Conservation (phyloP, 2,888 invertebrate genomes). For the Acrocyrtus sp. region DNA sequence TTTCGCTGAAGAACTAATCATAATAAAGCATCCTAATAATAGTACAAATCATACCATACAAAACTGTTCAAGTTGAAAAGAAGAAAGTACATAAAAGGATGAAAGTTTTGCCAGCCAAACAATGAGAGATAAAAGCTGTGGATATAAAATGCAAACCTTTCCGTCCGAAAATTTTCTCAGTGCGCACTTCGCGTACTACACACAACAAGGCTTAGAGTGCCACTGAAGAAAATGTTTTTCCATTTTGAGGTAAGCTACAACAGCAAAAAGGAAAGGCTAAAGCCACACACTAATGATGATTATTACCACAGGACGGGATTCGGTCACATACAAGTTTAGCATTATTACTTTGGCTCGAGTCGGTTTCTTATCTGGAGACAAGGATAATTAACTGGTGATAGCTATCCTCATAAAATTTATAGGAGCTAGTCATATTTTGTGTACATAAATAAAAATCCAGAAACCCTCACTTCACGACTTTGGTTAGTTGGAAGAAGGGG, state of each 20-base stretch:
- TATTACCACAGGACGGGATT: too few relatives aligned
- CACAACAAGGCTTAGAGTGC: too few relatives aligned
- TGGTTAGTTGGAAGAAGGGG: too few relatives aligned
- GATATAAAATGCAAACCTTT: too few relatives aligned
- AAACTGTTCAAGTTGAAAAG: not conserved
- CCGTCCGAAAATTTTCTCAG: too few relatives aligned
- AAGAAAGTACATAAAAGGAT: constrained; percentile 1
- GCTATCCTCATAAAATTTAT: not conserved
- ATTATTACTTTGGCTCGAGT: too few relatives aligned
- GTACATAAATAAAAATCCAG: not conserved
- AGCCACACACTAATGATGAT: not conserved
- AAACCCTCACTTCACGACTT: not conserved
- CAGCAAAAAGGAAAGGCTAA: not conserved
- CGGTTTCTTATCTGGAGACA: too few relatives aligned
- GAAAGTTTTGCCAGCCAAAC: not conserved
- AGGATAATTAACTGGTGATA: constrained; percentile 9
- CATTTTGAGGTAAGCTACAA: too few relatives aligned
- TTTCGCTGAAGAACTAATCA: constrained; percentile 16
- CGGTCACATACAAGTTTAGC: too few relatives aligned
- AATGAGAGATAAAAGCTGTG: not conserved
- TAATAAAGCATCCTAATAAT: not conserved
- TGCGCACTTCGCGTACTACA: too few relatives aligned
- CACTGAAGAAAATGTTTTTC: too few relatives aligned
- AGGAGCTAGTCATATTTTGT: not conserved
- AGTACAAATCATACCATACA: not conserved